Conservation (phyloP, 2,888 invertebrate species). For the Ochlodes sylvanus region DNA sequence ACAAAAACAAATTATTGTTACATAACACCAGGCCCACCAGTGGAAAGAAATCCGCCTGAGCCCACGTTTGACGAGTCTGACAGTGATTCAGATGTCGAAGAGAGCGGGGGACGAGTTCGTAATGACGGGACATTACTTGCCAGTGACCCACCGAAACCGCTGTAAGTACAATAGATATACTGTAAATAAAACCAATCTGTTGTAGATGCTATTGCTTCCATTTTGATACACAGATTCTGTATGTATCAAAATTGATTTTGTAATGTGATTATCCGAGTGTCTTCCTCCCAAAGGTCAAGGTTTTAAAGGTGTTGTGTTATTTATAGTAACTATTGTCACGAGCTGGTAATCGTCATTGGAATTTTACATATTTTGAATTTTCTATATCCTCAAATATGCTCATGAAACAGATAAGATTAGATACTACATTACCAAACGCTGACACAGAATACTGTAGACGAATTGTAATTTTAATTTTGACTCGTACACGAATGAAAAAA, state of each 20-base stretch:
- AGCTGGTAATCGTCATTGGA: not conserved
- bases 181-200: not conserved
- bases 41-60: slow-evolving; percentile 86
- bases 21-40: slow-evolving; percentile 67
- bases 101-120: slow-evolving; percentile 90
- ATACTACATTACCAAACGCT: not conserved
- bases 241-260: not conserved
- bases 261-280: not conserved
- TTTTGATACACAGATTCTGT: not conserved
- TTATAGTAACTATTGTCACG: not conserved
- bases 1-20: not conserved
- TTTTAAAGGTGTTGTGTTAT: not conserved
- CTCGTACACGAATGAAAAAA: not conserved
- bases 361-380: not conserved
- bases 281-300: not conserved
- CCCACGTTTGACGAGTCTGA: slow-evolving; percentile 90
- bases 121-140: slow-evolving; percentile 98
- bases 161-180: slow-evolving; percentile 87
- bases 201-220: too few species aligned
- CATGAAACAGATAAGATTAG: not conserved
- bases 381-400: not conserved
- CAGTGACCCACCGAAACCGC: slow-evolving; percentile 98
- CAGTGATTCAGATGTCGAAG: slow-evolving; percentile 93
- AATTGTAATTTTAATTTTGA: not conserved
- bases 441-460: slow-evolving; percentile 1